These are phyloP conservation scores for Brachypodius melanocephalos DNA, from an alignment of 2,113 vertebrate species.

Conservation along the genomic window DNA sequence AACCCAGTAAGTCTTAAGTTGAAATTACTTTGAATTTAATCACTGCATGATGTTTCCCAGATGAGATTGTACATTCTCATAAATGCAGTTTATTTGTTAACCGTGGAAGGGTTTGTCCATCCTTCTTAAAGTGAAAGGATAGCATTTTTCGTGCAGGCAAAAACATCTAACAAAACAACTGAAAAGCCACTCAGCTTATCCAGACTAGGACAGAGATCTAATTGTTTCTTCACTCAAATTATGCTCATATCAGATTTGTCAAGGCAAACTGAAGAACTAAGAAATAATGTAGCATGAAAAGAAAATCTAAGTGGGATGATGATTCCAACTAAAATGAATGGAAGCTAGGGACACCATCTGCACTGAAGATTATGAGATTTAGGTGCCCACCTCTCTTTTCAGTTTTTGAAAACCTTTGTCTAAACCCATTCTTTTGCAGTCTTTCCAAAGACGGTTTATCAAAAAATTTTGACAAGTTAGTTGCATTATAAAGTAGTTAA, in stretches of 20 bases:
- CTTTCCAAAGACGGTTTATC: not conserved
- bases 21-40: constrained; percentile 47
- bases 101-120: not conserved
- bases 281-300: not conserved
- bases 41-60: constrained; percentile 14
- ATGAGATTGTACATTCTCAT: not conserved
- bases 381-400: not conserved
- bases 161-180: not conserved
- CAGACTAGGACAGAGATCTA: not conserved
- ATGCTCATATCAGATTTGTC: not conserved
- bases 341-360: not conserved
- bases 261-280: not conserved
- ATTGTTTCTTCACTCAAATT: not conserved
- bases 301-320: not conserved
- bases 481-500: not conserved
- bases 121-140: not conserved
- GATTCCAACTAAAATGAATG: not conserved
- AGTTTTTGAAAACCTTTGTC: not conserved
- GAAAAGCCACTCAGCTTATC: not conserved
- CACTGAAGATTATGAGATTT: not conserved
- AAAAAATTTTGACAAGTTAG: not conserved
- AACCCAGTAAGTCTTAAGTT: constrained; percentile 13
- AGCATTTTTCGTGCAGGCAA: not conserved
- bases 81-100: not conserved
- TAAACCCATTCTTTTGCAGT: not conserved